Evolutionary conservation across 1,140 invertebrate genomes (phyloP), one percentile per base, ranked within the genome.

Genomic region (Marisa cornuarietis): DNA sequence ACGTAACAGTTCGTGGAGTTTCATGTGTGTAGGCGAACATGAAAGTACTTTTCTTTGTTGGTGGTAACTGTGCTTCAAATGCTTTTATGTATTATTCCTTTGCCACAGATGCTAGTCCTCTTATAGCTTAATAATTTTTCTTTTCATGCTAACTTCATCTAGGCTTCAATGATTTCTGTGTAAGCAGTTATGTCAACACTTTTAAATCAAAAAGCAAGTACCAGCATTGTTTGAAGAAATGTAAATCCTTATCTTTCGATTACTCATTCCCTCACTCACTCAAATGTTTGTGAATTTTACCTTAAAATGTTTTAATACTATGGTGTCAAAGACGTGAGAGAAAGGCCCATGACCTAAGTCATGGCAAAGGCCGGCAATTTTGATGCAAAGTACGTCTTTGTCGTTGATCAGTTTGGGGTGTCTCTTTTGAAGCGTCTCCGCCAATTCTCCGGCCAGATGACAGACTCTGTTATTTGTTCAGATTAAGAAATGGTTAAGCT

Each of bases 331-430:
- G 31, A 83, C 31, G 66, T 86, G 85, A 16, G 85, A 86, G 80
- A 81, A 86, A 22, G 85, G 85, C 22, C 85, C 85, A 68, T 86
- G 85, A 52, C 84, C 84, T 5, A 95, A 83, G 85, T 95, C 94
- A 90, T 95, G 94, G 78, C 94, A 93, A 0, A 95, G 91, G 0
- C 93, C 94, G 68, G 94, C 94, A 65, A 95, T 91, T 85, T 92
- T 81, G 9, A 94, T 88, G 86, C 93, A 94, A 10, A 93, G 78
- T 49, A 91, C 83, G 81, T 93, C 93, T 63, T 79, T 78, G 8
- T 87, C 84, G 10, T 83, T 88, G 58, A 93, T 93, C 24, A 93
- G 79, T 81, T 92, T 90, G 20, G 92, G 91, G 81, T 93, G 92
- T 42, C 87, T 84, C 16, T 84, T 66, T 42, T 83, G 78, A 10